phyloP scores from a whole-genome alignment of 2,888 invertebrate species.

The Stenolophus ochropezus region DNA sequence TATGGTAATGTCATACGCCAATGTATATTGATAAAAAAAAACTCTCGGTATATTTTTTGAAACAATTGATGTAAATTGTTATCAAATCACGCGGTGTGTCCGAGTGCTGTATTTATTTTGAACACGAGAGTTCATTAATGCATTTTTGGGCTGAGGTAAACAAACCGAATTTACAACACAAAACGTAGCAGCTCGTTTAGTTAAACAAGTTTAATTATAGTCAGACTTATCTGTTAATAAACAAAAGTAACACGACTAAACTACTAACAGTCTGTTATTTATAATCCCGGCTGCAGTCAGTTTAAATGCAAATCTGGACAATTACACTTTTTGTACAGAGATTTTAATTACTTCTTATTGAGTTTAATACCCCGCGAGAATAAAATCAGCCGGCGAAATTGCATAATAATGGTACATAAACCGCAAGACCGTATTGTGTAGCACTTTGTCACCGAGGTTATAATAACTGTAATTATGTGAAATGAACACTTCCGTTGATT shows the following conservation, averaged over 20 bases:
- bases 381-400: neutral
- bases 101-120: neutral
- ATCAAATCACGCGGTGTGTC: too few relatives aligned
- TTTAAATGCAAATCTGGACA: conserved; percentile 25
- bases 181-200: conserved; percentile 20
- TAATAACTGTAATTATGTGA: conserved; percentile 24
- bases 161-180: conserved; percentile 22
- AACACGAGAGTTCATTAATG: neutral
- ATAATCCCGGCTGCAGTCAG: conserved; percentile 24
- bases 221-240: conserved; percentile 39
- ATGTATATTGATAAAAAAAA: too few relatives aligned
- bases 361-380: conserved; percentile 24
- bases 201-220: conserved; percentile 47
- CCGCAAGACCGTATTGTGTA: neutral
- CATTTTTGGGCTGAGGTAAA: neutral
- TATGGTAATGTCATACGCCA: too few relatives aligned
- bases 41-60: too few relatives aligned
- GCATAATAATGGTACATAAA: neutral
- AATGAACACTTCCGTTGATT: conserved; percentile 1
- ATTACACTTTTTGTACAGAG: neutral
- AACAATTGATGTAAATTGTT: too few relatives aligned
- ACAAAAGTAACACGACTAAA: conserved; percentile 42
- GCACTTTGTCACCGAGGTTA: neutral
- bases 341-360: conserved; percentile 30
- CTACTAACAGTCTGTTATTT: conserved; percentile 36